phyloP scores from a whole-genome alignment of 1,140 invertebrate genomes.

The Bombyx mandarina region DNA sequence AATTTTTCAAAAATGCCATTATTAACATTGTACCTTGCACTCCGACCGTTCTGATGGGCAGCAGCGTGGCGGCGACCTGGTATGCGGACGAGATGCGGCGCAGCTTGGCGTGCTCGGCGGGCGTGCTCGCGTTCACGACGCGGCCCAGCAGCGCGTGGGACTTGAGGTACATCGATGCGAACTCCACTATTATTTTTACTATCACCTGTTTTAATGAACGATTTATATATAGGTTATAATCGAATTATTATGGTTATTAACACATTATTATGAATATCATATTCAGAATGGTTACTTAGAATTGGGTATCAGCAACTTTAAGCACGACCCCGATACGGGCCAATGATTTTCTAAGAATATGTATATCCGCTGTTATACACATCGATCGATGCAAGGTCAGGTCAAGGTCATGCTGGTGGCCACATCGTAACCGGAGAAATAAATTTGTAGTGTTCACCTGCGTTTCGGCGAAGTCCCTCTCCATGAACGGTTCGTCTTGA shows the following conservation, averaged over 20 bases:
- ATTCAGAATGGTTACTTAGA: too few relatives aligned
- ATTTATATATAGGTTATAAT: too few relatives aligned
- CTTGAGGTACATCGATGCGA: slow-evolving; percentile 92
- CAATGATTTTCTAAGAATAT: too few relatives aligned
- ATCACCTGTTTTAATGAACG: slow-evolving; percentile 74
- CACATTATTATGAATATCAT: too few relatives aligned
- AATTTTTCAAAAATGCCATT: too few relatives aligned
- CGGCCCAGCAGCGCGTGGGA: slow-evolving; percentile 92
- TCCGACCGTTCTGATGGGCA: slow-evolving; percentile 96
- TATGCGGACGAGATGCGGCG: slow-evolving; percentile 84
- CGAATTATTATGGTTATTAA: too few relatives aligned
- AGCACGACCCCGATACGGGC: too few relatives aligned
- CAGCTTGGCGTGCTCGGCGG: slow-evolving; percentile 80
- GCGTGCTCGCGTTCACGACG: slow-evolving; percentile 85
- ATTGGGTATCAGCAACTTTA: too few relatives aligned
- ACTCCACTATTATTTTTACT: slow-evolving; percentile 94
- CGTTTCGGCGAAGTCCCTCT: slow-evolving; percentile 96
- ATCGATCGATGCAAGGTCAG: background rate
- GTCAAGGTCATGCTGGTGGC: background rate
- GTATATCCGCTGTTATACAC: too few relatives aligned
- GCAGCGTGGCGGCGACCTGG: slow-evolving; percentile 85
- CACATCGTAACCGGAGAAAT: too few relatives aligned
- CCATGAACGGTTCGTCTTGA: slow-evolving; percentile 95
- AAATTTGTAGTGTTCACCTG: slow-evolving; percentile 68
- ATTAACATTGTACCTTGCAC: slow-evolving; percentile 84